These are phyloP conservation scores for Acyrthosiphon pisum DNA, from an alignment of 1,140 invertebrate species.

Conservation along the genomic window DNA sequence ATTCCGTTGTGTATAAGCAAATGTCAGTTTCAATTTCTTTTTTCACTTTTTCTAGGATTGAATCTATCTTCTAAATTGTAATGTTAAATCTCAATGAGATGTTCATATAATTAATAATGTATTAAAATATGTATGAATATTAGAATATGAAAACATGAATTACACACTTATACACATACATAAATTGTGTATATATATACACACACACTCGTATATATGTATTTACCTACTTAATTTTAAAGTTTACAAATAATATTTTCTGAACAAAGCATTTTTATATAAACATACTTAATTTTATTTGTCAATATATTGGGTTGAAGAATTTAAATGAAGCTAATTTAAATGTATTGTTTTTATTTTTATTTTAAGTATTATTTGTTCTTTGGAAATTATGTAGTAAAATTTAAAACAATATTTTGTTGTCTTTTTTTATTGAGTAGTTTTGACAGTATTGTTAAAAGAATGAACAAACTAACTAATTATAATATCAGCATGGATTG, in stretches of 20 bases:
- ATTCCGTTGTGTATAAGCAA: not conserved
- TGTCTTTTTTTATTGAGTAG: not conserved
- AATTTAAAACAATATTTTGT: not conserved
- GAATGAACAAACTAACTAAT: too few species aligned
- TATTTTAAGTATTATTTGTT: conserved; percentile 23
- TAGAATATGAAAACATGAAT: not conserved
- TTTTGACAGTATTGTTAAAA: too few species aligned
- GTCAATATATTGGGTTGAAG: not conserved
- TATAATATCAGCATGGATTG: too few species aligned
- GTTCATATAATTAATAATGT: not conserved
- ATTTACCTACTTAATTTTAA: conserved; percentile 31
- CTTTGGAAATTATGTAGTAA: not conserved
- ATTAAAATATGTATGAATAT: conserved; percentile 20
- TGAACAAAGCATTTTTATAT: conserved; percentile 31
- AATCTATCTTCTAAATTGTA: not conserved
- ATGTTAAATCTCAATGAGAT: not conserved
- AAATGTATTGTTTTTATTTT: conserved; percentile 3
- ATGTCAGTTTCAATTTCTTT: conserved; percentile 24
- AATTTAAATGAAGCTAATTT: not conserved
- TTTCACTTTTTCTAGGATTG: not conserved
- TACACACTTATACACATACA: conserved; percentile 11
- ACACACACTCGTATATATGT: not conserved
- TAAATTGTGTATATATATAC: not conserved
- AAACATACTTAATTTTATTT: conserved; percentile 40
- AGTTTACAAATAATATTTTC: conserved; percentile 12